These are phyloP conservation scores for Cassiopea xamachana DNA, from an alignment of 30 jellyfish, hydroid and myxozoan species.

Conservation along the genomic window DNA sequence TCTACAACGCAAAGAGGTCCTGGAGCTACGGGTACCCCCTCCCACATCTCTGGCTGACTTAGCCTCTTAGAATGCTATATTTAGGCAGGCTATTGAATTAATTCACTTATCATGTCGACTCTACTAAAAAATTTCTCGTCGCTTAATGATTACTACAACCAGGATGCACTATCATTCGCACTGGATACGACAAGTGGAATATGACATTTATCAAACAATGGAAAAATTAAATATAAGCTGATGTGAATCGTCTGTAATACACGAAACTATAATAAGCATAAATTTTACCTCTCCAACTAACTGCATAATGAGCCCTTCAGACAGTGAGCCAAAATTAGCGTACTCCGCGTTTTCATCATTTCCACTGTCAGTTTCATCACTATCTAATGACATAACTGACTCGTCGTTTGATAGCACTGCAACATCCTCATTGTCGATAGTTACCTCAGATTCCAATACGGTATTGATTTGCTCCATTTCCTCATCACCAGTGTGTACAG, in stretches of 20 bases:
- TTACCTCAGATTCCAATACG: constrained; percentile 29
- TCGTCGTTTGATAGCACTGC: not conserved
- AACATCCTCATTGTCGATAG: constrained; percentile 24
- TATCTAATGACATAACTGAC: constrained; percentile 22
- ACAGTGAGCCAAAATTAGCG: constrained; percentile 28
- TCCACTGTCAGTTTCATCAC: constrained; percentile 65
- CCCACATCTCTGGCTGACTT: too few relatives aligned
- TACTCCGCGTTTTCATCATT: constrained; percentile 40
- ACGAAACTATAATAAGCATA: not conserved
- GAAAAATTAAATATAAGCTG: too few relatives aligned
- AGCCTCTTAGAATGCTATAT: too few relatives aligned
- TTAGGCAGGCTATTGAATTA: too few relatives aligned
- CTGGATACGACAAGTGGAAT: too few relatives aligned
- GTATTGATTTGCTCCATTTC: not conserved
- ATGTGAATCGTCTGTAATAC: not conserved
- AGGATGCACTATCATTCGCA: too few relatives aligned
- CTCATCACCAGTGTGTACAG: not conserved
- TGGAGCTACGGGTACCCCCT: too few relatives aligned
- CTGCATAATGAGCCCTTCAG: constrained; percentile 42
- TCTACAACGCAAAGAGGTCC: too few relatives aligned
- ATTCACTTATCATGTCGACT: too few relatives aligned
- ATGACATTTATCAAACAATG: too few relatives aligned
- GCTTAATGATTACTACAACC: too few relatives aligned
- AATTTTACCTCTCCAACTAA: constrained; percentile 51
- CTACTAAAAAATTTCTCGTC: too few relatives aligned